These are phyloP conservation scores for Picus viridis DNA, from an alignment of 2,797 vertebrate genomes.

Conservation along the genomic window DNA sequence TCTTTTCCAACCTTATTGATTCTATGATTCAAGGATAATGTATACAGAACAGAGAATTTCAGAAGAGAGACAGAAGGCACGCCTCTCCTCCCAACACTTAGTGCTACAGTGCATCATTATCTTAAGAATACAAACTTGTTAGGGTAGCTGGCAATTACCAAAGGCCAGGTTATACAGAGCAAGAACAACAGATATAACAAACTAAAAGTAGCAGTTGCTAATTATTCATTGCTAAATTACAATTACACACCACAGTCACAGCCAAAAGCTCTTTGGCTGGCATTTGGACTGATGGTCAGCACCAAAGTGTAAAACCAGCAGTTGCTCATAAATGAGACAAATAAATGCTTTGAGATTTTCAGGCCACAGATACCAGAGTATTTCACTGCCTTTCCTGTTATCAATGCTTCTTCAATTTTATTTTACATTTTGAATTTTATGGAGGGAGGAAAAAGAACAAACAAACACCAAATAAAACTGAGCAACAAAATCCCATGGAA, in stretches of 20 bases:
- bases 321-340: not conserved
- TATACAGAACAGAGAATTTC: not conserved
- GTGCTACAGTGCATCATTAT: not conserved
- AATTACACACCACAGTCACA: not conserved
- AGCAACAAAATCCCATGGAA: not conserved
- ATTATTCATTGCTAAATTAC: not conserved
- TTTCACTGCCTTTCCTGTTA: not conserved
- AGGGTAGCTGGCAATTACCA: not conserved
- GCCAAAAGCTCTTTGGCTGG: not conserved
- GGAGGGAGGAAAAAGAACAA: too few relatives aligned
- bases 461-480: too few relatives aligned
- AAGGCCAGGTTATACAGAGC: not conserved
- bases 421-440: not conserved
- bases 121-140: not conserved
- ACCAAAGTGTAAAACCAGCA: not conserved
- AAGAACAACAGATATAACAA: not conserved
- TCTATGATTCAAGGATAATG: fast-evolving
- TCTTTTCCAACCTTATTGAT: too few relatives aligned
- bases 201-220: not conserved
- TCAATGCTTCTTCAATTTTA: not conserved
- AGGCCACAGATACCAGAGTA: not conserved
- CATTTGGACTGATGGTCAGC: not conserved
- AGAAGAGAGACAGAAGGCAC: not conserved
- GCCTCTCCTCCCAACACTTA: not conserved
- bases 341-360: not conserved